Evolutionary conservation across 2,113 vertebrate species (phyloP).

Genomic region (Danionella cerebrum): DNA sequence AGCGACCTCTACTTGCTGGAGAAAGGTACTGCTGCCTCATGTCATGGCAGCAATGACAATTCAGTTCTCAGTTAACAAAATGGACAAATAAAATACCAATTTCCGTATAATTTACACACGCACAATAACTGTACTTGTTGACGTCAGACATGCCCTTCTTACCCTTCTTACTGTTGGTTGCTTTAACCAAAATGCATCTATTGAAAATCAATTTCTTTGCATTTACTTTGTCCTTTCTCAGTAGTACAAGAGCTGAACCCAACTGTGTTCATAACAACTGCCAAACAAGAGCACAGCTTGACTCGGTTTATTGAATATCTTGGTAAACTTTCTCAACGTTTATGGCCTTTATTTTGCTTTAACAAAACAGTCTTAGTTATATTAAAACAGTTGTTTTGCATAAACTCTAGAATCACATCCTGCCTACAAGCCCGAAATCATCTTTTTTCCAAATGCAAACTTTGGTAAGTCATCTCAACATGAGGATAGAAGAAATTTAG

Average conservation of each 20-base stretch:
- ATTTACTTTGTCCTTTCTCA: constrained; percentile 41
- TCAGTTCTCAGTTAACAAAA: no score
- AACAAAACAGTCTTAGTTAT: neutral
- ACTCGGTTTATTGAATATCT: constrained; percentile 70
- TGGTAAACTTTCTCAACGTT: constrained; percentile 57
- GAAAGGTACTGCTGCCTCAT: constrained; percentile 60
- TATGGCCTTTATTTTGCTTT: no score
- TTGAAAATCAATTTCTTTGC: no score
- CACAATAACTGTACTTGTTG: no score
- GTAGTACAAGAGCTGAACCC: constrained; percentile 79
- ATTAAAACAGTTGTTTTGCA: neutral
- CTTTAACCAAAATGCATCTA: neutral
- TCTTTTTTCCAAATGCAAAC: constrained; percentile 80
- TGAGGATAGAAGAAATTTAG: neutral
- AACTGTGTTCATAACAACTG: constrained; percentile 78
- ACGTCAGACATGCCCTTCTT: no score
- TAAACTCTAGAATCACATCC: constrained; percentile 53
- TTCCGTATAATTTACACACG: no score
- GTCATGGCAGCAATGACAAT: neutral
- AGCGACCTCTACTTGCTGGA: constrained; percentile 73
- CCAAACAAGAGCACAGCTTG: constrained; percentile 82
- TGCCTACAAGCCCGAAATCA: constrained; percentile 72
- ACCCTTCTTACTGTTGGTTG: neutral
- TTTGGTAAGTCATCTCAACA: constrained; percentile 68
- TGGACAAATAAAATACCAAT: no score